Percentiles rank a stretch among this genome's conserved stretches.
phyloP scores from a whole-genome alignment of 2,797 vertebrate genomes.

The Iguana delicatissima region DNA sequence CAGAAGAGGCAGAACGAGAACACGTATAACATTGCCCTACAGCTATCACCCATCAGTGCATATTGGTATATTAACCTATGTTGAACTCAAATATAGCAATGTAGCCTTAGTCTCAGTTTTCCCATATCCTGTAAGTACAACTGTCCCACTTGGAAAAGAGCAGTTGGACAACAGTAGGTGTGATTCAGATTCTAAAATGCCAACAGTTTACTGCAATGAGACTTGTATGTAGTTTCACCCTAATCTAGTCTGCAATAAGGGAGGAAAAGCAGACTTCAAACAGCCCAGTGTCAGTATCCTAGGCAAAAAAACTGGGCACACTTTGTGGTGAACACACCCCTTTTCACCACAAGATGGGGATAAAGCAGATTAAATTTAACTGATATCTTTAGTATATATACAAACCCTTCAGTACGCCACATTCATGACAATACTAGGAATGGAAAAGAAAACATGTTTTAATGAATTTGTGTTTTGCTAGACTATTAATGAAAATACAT shows the following conservation, averaged over 20 bases:
- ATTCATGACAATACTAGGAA: not conserved
- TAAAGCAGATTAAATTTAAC: conserved; percentile 62
- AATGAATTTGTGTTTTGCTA: too few species aligned
- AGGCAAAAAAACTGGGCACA: not conserved
- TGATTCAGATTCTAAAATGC: conserved; percentile 45
- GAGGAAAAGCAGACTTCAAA: not conserved
- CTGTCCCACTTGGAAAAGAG: conserved; percentile 30
- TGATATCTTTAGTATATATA: not conserved
- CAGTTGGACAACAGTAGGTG: conserved; percentile 37
- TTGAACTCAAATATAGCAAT: not conserved
- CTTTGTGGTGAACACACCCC: conserved; percentile 24
- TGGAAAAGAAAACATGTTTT: not conserved
- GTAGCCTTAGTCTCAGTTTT: conserved; percentile 26
- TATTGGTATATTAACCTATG: conserved; percentile 51
- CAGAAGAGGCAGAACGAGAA: conserved; percentile 74
- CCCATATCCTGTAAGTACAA: conserved; percentile 39
- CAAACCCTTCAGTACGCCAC: not conserved
- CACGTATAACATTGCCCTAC: conserved; percentile 66
- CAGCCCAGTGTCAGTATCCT: not conserved
- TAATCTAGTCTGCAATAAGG: not conserved
- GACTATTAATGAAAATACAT: too few species aligned
- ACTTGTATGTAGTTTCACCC: not conserved
- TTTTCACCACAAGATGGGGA: conserved; percentile 73
- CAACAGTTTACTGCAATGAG: conserved; percentile 13
- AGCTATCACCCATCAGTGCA: conserved; percentile 73